Conservation (phyloP, 2,888 invertebrate species). For the Hypomecis atomaria region DNA sequence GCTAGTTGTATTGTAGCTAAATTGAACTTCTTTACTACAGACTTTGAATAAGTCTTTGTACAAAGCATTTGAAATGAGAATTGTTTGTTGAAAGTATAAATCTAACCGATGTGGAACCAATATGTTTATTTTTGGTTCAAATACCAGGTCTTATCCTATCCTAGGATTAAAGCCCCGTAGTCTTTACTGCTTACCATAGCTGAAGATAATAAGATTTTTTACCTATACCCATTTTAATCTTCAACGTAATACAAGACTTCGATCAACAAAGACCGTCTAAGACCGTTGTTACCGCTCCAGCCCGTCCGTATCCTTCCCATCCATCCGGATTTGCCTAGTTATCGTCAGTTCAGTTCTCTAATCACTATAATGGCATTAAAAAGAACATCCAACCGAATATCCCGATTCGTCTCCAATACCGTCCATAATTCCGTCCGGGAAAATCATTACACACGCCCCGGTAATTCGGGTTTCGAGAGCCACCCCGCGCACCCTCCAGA, state of each 20-base stretch:
- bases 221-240: background rate
- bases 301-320: constrained; percentile 19
- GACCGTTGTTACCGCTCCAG: background rate
- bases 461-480: constrained; percentile 82
- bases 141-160: no score
- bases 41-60: no score
- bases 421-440: constrained; percentile 80
- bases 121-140: no score
- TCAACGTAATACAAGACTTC: background rate
- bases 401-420: constrained; percentile 75
- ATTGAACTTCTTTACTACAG: no score
- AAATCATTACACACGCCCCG: constrained; percentile 84
- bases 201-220: background rate
- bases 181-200: no score
- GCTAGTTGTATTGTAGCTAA: no score
- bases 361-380: constrained; percentile 61
- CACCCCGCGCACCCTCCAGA: constrained; percentile 48
- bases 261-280: background rate
- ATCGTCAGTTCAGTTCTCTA: constrained; percentile 48
- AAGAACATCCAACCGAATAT: constrained; percentile 58
- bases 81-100: no score
- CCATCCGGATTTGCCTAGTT: constrained; percentile 42
- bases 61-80: no score
- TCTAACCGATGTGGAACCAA: no score
- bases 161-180: no score